phyloP scores from a whole-genome alignment of 2,888 invertebrate species.

The Acleris sparsana region DNA sequence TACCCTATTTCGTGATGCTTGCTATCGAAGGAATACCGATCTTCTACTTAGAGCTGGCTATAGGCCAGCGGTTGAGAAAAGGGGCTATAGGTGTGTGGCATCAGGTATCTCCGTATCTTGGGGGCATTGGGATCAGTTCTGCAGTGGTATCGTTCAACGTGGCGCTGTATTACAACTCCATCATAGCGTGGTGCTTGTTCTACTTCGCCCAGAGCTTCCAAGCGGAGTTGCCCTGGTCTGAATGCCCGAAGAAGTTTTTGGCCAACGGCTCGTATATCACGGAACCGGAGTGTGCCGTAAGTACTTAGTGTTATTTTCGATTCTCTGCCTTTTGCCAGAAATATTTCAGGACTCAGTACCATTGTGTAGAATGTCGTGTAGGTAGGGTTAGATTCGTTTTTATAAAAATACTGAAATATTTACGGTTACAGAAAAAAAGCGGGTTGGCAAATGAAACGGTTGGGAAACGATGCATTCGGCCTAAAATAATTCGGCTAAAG shows the following conservation, averaged over 20 bases:
- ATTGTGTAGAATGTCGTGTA: too few relatives aligned
- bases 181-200: conserved; percentile 98
- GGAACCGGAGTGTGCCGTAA: conserved; percentile 92
- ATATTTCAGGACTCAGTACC: too few relatives aligned
- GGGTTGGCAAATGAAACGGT: too few relatives aligned
- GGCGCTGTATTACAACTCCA: conserved; percentile 98
- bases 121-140: conserved; percentile 96
- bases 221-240: conserved; percentile 94
- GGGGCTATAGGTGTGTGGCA: conserved; percentile 98
- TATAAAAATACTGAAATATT: too few relatives aligned
- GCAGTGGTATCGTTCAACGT: conserved; percentile 98
- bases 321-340: too few relatives aligned
- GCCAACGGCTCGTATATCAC: conserved; percentile 90
- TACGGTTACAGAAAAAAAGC: too few relatives aligned
- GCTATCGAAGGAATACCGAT: conserved; percentile 97
- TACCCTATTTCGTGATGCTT: conserved; percentile 98
- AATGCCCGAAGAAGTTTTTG: conserved; percentile 93
- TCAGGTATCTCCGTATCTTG: conserved; percentile 94
- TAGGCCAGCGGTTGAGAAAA: conserved; percentile 96
- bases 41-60: conserved; percentile 97
- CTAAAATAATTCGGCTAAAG: too few relatives aligned
- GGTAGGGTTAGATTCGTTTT: too few relatives aligned
- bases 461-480: too few relatives aligned
- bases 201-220: conserved; percentile 97
- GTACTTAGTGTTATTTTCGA: conserved; percentile 53